A percentile compares a stretch with the other conserved stretches of the same genome.
phyloP scores from a whole-genome alignment of 92 coral and sea anemone genomes.

The Ricordea florida region DNA sequence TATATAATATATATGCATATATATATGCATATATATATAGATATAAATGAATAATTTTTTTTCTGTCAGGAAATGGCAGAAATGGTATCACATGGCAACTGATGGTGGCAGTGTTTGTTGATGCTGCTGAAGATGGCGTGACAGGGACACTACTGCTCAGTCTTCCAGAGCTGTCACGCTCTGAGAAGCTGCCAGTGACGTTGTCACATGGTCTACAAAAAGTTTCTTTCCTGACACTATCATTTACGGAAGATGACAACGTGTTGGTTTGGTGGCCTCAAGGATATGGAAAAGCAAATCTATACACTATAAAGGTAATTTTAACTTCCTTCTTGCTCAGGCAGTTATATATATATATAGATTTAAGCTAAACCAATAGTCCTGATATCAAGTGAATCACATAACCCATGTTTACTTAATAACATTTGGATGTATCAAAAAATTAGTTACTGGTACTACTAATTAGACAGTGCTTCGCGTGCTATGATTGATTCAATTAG shows the following conservation, averaged over 20 bases:
- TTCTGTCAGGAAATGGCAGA: conserved; percentile 9
- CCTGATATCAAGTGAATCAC: too few species aligned
- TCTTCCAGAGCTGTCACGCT: conserved; percentile 61
- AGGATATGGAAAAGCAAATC: conserved; percentile 88
- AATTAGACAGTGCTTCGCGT: too few species aligned
- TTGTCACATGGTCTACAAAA: conserved; percentile 54
- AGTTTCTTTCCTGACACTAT: conserved; percentile 60
- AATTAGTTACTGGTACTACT: too few species aligned
- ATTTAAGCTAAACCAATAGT: too few species aligned
- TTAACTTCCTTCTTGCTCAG: too few species aligned
- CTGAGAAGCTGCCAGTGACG: conserved; percentile 35
- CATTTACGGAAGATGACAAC: conserved; percentile 48
- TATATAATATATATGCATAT: too few species aligned
- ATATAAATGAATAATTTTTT: too few species aligned
- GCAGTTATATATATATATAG: too few species aligned
- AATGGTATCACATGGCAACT: conserved; percentile 67
- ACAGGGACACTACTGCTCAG: conserved; percentile 57
- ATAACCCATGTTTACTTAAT: too few species aligned
- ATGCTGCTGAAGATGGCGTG: conserved; percentile 57
- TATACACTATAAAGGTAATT: conserved; percentile 76
- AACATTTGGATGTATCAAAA: too few species aligned
- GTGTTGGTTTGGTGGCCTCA: conserved; percentile 93
- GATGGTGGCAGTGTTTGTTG: conserved; percentile 56
- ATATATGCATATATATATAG: too few species aligned
- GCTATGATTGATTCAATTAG: too few species aligned